Base-by-base conservation (phyloP, 2,113 vertebrate genomes). In the Ceyx margarethae region DNA sequence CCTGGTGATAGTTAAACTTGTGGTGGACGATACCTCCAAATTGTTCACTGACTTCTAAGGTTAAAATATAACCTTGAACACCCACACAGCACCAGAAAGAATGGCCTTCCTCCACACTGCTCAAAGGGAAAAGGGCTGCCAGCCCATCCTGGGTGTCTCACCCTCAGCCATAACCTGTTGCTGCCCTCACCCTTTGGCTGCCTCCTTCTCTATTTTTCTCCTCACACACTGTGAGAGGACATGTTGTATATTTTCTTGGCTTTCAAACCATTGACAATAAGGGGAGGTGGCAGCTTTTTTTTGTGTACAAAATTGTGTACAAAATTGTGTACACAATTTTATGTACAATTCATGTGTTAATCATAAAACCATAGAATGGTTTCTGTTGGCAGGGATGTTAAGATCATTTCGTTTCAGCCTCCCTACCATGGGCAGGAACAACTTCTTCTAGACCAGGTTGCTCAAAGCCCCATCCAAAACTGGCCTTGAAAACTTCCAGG, bases 161-260 rank as follows among this genome's bases (percentile, higher is more conserved):
- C 2, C 19, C 14, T n/a, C 11, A 40, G 15, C 21, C 0, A 0
- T 10, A n/a, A n/a, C 11, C 0, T 0, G 23, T 69, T 50, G 29
- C 29, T 76, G 26, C 15, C 35, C 33, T 66, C 21, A 29, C 3
- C 4, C 15, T 76, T 40, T 17, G 10, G 10, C 10, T 61, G 7
- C 28, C 12, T 65, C 11, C 26, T 78, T 42, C 33, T 20, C 8
- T 62, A 2, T 18, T 37, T 45, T 72, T 42, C 46, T 19, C 43
- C 18, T 68, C 14, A 20, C 11, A 10, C 0, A 0, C 10, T 4
- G 3, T 31, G 13, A 31, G 23, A 11, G 4, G 6, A 35, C 46
- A 19, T 6, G 5, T 12, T 10, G 10, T n/a, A 3, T 8, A 48
- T 78, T 48, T 48, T 53, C 4, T 19, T 72, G 71, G 13, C 21